Conservation (phyloP, 1,140 invertebrate genomes). For the Nasonia longicornis region DNA sequence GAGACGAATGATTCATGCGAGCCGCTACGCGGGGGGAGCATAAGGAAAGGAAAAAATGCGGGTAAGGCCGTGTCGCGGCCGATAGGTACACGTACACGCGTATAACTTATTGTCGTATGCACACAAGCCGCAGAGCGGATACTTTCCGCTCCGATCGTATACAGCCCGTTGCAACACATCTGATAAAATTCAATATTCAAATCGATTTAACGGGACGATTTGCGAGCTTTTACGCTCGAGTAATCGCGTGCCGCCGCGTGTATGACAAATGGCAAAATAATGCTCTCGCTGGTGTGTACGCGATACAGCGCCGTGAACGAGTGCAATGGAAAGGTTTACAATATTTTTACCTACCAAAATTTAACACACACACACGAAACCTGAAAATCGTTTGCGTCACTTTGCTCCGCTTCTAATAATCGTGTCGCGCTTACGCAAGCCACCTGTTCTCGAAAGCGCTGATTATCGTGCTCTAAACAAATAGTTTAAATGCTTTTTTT, state of each 20-base stretch:
- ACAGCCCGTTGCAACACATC: constrained; percentile 30
- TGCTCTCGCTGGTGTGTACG: too few species aligned
- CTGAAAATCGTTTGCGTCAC: too few species aligned
- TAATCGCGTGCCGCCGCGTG: background rate
- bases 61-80: constrained; percentile 39
- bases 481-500: background rate
- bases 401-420: too few species aligned
- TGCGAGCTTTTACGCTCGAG: background rate
- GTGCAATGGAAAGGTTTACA: too few species aligned
- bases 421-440: too few species aligned
- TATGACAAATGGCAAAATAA: constrained; percentile 34
- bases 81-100: constrained; percentile 37
- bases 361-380: too few species aligned
- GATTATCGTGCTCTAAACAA: background rate
- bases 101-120: constrained; percentile 36
- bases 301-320: background rate
- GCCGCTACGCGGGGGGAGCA: background rate
- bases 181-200: constrained; percentile 46
- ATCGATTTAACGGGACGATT: constrained; percentile 37
- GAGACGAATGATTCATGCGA: constrained; percentile 36
- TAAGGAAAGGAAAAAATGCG: constrained; percentile 32
- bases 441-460: too few species aligned
- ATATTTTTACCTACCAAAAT: too few species aligned
- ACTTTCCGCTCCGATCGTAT: constrained; percentile 5
- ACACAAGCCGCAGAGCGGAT: background rate